Base-by-base conservation (phyloP, 2,113 vertebrate genomes). In the Cynoglossus semilaevis region DNA sequence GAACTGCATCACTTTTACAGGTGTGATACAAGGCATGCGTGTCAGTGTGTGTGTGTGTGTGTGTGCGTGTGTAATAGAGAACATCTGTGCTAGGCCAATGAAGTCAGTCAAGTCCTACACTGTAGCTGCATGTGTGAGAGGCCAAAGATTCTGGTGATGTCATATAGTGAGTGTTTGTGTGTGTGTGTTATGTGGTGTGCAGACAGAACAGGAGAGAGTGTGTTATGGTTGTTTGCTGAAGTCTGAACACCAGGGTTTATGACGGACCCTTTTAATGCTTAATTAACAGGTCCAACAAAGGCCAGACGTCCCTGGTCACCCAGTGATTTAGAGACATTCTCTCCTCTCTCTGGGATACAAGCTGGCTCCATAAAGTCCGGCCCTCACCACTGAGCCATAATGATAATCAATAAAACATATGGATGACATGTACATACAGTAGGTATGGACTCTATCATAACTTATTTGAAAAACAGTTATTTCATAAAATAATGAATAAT, bases 311-410 rank as follows among this genome's bases (percentile, higher is more conserved):
- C 73, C 80, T 73, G 69, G 71, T 78, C 76, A 70, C 22, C 16
- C 45, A 16, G 64, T 81, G 80, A 88, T 84, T 83, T 84, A 78
- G 81, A 42, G 67, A 90, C 84, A 86, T 88, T 88, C 79, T 88
- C 79, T 83, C 76, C 57, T 70, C 74, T 87, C 85, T 81, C 75
- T 79, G 77, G 77, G 77, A 72, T 17, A 63, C 53, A 66, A 19
- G 68, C 50, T 61, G 15, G 35, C 43, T 37, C 50, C 47, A 37
- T 50, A 42, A 16, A 45, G 38, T 57, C 15, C 45, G 49, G 53
- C 22, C 59, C 56, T 54, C 58, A 49, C 61, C 43, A 59, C 50
- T 72, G 36, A 61, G 35, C 43, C 67, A 60, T 83, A 61, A 84
- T 40, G 66, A 56, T 38, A 67, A 79, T 63, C 67, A 45, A 50